Conservation (phyloP, 2,888 invertebrate genomes). For the Teleogryllus oceanicus region DNA sequence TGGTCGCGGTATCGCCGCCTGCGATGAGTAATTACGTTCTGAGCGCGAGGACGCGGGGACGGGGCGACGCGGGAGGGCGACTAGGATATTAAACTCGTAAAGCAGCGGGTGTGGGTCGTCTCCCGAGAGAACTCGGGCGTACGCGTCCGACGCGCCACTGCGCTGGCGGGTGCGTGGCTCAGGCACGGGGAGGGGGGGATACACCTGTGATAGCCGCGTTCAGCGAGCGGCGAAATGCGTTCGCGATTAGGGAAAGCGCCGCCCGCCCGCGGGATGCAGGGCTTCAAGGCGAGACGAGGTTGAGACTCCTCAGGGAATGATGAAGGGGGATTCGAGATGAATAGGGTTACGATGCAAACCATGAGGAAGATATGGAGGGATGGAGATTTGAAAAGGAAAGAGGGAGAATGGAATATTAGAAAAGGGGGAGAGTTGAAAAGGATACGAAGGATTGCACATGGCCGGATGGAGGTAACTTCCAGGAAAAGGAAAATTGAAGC, state of each 20-base stretch:
- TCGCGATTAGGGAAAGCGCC: not conserved
- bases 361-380: no score
- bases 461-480: no score
- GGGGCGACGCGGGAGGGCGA: not conserved
- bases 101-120: not conserved
- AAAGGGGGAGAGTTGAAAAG: no score
- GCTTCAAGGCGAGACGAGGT: no score
- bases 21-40: conserved; percentile 18
- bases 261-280: not conserved
- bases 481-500: no score
- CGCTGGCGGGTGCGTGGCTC: not conserved
- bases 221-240: not conserved
- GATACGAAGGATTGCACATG: no score
- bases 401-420: no score
- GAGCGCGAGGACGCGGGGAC: not conserved
- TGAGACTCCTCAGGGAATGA: no score
- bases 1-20: not conserved
- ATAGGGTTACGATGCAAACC: no score
- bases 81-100: conserved; percentile 5
- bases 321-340: no score
- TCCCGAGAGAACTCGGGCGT: not conserved
- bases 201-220: not conserved
- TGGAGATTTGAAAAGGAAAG: no score
- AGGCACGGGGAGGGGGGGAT: not conserved
- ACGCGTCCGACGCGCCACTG: not conserved